phyloP scores from a whole-genome alignment of 2,113 vertebrate genomes.

The Jacana jacana region DNA sequence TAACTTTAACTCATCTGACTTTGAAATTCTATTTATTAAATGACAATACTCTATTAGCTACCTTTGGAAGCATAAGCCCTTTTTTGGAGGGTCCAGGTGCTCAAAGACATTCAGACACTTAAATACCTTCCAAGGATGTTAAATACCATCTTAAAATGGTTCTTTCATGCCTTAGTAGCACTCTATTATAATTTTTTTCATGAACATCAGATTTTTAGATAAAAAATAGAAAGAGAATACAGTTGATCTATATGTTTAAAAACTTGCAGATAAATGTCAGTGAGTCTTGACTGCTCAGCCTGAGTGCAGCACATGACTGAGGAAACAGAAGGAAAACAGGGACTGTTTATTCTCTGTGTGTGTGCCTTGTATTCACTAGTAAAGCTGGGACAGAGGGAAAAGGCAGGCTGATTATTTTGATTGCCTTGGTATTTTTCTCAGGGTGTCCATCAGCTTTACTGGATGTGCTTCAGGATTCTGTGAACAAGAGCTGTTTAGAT shows the following conservation, averaged over 20 bases:
- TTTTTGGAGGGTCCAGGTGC: not conserved
- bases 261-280: not conserved
- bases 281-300: not conserved
- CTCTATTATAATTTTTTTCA: not conserved
- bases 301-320: not conserved
- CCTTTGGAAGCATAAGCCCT: not conserved
- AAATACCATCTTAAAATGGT: not conserved
- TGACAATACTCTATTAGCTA: not conserved
- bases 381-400: not conserved
- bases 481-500: not conserved
- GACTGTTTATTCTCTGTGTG: not conserved
- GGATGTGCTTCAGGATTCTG: not conserved
- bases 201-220: not conserved
- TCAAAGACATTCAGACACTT: not conserved
- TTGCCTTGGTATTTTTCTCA: not conserved
- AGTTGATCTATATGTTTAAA: not conserved
- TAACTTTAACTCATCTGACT: not conserved
- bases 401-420: not conserved
- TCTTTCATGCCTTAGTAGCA: not conserved
- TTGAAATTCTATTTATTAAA: not conserved
- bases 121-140: not conserved
- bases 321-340: not conserved
- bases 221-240: not conserved
- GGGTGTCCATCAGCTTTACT: not conserved
- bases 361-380: not conserved